Evolutionary conservation across 2,113 vertebrate genomes (phyloP).

Genomic region (Gymnocephalus cernua): DNA sequence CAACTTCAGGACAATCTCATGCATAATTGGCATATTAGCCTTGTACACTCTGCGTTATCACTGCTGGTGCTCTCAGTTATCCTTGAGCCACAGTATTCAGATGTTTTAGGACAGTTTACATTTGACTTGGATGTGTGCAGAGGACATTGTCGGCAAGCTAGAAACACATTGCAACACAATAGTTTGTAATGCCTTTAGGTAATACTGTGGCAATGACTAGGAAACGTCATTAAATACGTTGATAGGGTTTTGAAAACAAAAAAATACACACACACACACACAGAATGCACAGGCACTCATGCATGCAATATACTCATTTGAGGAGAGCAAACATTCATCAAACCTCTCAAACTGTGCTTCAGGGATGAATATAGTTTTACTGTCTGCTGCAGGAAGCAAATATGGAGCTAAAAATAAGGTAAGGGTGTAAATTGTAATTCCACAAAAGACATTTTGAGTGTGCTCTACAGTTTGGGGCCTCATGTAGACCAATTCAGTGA

Average conservation of each 20-base stretch:
- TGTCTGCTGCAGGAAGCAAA: neutral
- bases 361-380: slow-evolving; percentile 6
- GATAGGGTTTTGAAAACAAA: slow-evolving; percentile 36
- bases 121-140: neutral
- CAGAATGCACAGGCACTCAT: neutral
- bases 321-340: slow-evolving; percentile 28
- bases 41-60: neutral
- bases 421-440: neutral
- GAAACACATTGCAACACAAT: neutral
- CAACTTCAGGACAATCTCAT: slow-evolving; percentile 29
- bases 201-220: neutral
- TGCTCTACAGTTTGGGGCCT: neutral
- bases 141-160: neutral
- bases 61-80: neutral
- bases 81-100: neutral
- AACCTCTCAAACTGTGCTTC: slow-evolving; percentile 3
- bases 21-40: neutral
- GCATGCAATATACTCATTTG: slow-evolving; percentile 28
- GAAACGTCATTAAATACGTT: neutral
- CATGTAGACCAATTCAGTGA: neutral
- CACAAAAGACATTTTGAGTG: slow-evolving; percentile 1
- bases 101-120: neutral
- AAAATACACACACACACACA: neutral
- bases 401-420: slow-evolving; percentile 1
- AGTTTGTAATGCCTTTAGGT: slow-evolving; percentile 1